These are phyloP conservation scores for Argyra leucocephala DNA, from an alignment of 2,888 invertebrate species.

Conservation along the genomic window DNA sequence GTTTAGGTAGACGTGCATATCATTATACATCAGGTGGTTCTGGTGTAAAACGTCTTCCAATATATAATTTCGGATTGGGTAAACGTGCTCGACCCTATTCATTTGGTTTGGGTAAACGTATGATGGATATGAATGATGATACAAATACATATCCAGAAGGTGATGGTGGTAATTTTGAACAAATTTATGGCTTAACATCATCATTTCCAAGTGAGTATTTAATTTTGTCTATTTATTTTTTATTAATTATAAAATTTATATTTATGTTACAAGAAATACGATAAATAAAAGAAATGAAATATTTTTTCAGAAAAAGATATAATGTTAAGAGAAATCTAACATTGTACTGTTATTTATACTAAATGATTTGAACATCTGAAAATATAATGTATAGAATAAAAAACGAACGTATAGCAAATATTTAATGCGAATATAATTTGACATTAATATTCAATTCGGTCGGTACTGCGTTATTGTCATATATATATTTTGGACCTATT, in stretches of 20 bases:
- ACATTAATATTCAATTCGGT: no score
- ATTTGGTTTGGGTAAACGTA: slow-evolving; percentile 40
- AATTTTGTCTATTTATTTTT: no score
- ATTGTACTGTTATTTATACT: no score
- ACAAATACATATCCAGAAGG: neutral
- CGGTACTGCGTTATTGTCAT: no score
- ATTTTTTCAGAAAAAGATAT: no score
- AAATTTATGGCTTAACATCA: neutral
- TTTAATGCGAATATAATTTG: no score
- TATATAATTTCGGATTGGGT: slow-evolving; percentile 43
- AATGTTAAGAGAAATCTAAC: no score
- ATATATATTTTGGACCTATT: no score
- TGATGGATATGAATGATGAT: slow-evolving; percentile 21
- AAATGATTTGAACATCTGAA: no score
- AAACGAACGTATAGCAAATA: no score
- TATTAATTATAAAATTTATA: neutral
- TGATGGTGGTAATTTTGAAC: neutral
- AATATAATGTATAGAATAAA: no score
- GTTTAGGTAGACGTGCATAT: slow-evolving; percentile 56
- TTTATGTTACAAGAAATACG: no score
- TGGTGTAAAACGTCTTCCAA: slow-evolving; percentile 41
- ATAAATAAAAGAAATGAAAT: neutral
- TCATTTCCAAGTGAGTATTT: slow-evolving; percentile 5
- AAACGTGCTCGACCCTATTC: slow-evolving; percentile 41
- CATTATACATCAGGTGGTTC: slow-evolving; percentile 39